A percentile compares a stretch with the other conserved stretches of the same genome.
These are phyloP conservation scores for Ophonus ardosiacus DNA, from an alignment of 2,888 invertebrate genomes.

Conservation along the genomic window DNA sequence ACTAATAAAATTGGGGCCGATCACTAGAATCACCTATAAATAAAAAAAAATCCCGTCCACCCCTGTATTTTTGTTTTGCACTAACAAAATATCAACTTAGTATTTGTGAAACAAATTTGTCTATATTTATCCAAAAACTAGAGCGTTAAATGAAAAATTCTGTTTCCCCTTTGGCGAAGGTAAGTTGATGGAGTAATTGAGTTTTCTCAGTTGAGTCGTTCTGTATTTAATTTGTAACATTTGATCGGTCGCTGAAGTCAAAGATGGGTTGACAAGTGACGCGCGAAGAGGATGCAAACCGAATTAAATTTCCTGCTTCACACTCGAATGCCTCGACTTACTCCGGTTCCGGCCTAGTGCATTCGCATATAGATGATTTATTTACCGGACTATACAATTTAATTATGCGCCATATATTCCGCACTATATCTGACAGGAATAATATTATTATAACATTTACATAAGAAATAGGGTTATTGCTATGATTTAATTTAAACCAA, in stretches of 20 bases:
- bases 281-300: slow-evolving; percentile 15
- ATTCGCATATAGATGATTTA: not conserved
- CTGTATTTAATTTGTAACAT: slow-evolving; percentile 50
- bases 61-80: no score
- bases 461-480: not conserved
- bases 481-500: not conserved
- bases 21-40: no score
- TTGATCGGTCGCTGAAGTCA: slow-evolving; percentile 25
- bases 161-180: not conserved
- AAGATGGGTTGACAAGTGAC: slow-evolving; percentile 4
- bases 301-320: slow-evolving; percentile 47
- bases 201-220: not conserved
- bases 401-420: not conserved
- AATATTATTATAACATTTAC: not conserved
- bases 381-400: not conserved
- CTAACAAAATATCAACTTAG: no score
- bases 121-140: no score
- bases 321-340: slow-evolving; percentile 32
- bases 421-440: not conserved
- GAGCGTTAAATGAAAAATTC: no score
- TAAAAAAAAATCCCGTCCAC: no score
- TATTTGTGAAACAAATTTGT: no score
- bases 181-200: not conserved
- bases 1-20: no score
- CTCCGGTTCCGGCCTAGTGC: not conserved